These are phyloP conservation scores for Ceratosolen solmsi DNA, from an alignment of 1,140 invertebrate genomes.

Conservation along the genomic window DNA sequence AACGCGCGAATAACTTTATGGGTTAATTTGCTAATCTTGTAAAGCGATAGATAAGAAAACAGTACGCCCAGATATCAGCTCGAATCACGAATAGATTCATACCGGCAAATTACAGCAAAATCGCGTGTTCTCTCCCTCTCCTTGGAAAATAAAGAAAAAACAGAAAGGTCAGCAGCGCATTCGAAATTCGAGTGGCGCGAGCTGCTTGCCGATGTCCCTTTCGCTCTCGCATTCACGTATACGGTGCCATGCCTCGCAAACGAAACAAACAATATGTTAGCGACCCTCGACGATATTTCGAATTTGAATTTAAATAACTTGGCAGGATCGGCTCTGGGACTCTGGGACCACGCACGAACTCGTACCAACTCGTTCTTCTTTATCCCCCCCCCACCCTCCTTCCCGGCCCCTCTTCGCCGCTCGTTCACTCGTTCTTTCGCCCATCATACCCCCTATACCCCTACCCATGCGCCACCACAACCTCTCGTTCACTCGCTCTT, in stretches of 20 bases:
- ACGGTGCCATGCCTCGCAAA: slow-evolving; percentile 54
- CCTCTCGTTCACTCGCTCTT: slow-evolving; percentile 47
- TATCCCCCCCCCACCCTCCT: slow-evolving; percentile 46
- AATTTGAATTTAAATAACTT: slow-evolving; percentile 76
- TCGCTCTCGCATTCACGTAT: slow-evolving; percentile 17
- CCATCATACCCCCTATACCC: slow-evolving; percentile 47
- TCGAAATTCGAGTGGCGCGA: slow-evolving; percentile 23
- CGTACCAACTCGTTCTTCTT: slow-evolving; percentile 45
- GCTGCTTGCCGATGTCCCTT: slow-evolving; percentile 4
- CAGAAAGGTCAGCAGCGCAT: slow-evolving; percentile 31
- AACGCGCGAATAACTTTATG: no score
- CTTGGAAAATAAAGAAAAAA: background rate
- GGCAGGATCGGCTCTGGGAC: slow-evolving; percentile 74
- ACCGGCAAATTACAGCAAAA: slow-evolving; percentile 12
- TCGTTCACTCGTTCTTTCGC: slow-evolving; percentile 49
- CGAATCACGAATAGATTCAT: background rate
- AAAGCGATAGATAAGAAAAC: no score
- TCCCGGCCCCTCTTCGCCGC: background rate
- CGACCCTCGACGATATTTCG: slow-evolving; percentile 74
- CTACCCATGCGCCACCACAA: background rate
- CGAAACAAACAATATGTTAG: slow-evolving; percentile 75
- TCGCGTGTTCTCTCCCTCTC: no score
- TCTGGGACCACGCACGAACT: slow-evolving; percentile 70
- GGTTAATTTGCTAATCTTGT: no score
- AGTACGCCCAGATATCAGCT: no score